A percentile compares a stretch with the other conserved stretches of the same genome.
phyloP scores from a whole-genome alignment of 2,888 invertebrate genomes.

The Cheilosia vulpina region DNA sequence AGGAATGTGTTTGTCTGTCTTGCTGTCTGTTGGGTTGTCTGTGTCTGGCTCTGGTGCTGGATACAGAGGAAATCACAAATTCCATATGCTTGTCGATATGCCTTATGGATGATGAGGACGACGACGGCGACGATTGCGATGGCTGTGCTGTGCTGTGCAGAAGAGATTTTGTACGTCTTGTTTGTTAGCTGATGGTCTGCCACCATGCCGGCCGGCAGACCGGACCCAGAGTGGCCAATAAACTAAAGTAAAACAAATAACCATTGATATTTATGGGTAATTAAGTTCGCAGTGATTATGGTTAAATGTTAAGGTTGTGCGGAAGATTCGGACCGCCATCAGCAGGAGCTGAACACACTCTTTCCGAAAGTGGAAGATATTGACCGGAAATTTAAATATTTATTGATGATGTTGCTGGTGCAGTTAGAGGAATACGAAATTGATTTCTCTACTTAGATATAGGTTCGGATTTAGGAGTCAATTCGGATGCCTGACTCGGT shows the following conservation, averaged over 20 bases:
- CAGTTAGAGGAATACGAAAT: not conserved
- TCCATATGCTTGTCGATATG: slow-evolving; percentile 23
- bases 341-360: not conserved
- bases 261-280: slow-evolving; percentile 71
- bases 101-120: slow-evolving; percentile 36
- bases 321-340: not conserved
- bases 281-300: slow-evolving; percentile 68
- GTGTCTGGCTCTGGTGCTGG: not conserved
- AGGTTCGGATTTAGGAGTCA: not conserved
- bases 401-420: slow-evolving; percentile 12
- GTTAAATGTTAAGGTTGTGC: slow-evolving; percentile 53
- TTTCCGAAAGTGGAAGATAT: slow-evolving; percentile 51
- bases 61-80: slow-evolving; percentile 17
- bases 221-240: slow-evolving; percentile 44
- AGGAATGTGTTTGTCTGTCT: slow-evolving; percentile 59
- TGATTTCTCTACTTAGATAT: slow-evolving; percentile 4
- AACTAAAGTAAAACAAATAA: slow-evolving; percentile 71
- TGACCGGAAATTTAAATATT: slow-evolving; percentile 53
- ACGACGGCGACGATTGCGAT: no score
- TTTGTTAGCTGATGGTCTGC: slow-evolving; percentile 11
- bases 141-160: slow-evolving; percentile 10
- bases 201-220: slow-evolving; percentile 9
- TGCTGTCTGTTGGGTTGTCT: slow-evolving; percentile 16
- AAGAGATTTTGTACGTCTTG: slow-evolving; percentile 53
- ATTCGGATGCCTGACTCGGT: not conserved